Evolutionary conservation across 2,888 invertebrate species (phyloP), one percentile per base, ranked within the genome.

Genomic region (Gandaritis pyraliata): DNA sequence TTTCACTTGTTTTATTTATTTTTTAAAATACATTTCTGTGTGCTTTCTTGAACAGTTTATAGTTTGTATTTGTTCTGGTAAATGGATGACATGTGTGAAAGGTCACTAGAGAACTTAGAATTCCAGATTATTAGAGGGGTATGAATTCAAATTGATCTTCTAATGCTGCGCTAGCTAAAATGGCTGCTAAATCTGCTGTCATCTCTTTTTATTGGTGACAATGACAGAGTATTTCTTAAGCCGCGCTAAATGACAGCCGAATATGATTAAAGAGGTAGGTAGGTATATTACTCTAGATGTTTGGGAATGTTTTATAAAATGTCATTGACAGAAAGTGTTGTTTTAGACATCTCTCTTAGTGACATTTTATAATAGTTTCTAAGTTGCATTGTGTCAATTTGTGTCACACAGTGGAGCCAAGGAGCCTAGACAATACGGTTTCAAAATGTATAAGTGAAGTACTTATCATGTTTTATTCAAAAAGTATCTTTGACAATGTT

Each of bases 401-500:
- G n/a, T n/a, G n/a, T n/a, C n/a, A n/a, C n/a, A n/a, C n/a, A 33
- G 10, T 51, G 12, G 50, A 52, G 18, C 18, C 45, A 23, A 12
- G n/a, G 7, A 30, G 29, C n/a, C 13, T 29, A 8, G 30, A 15
- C n/a, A 8, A 13, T 23, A 49, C 29, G 8, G 33, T 33, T 7
- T 2, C 33, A 7, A 10, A 5, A 6, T 2, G 3, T 33, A 11
- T 1, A 8, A 11, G 33, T 53, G 48, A 8, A 62, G 33, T 36
- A n/a, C n/a, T n/a, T n/a, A 23, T 61, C 47, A 11, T 63, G 61
- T 65, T 63, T 63, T 57, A 61, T 65, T 64, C 46, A 59, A 49
- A 33, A 64, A 56, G 36, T 61, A 51, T 12, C 16, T 43, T 12
- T 47, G 39, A 7, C 48, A 53, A 55, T 63, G 49, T 66, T 58